Base-by-base conservation (phyloP, 2,888 invertebrate genomes). In the Herminia tarsipennalis region DNA sequence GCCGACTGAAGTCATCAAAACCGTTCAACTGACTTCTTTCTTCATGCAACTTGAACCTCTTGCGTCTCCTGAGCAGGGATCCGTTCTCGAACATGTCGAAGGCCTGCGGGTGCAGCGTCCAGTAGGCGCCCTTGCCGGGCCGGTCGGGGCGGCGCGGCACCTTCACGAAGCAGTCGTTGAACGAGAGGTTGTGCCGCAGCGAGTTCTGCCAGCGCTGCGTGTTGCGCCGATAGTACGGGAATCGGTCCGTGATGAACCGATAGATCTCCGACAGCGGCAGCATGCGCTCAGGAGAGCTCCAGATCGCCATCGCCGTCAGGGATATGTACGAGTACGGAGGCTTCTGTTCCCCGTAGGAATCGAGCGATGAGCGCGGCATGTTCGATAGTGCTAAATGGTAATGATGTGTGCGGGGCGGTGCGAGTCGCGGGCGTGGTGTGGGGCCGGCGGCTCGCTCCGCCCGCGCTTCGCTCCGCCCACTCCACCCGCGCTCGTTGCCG, bases 241-340 rank as follows among this genome's bases (percentile, higher is more conserved):
- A 97, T 92, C 84, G 93, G 81, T 98, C 97, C 88, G 97, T 97
- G 87, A 98, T 98, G 92, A 97, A 98, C 80, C 96, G 83, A 76
- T 83, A 86, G 70, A 78, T 86, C 73, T 79, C 85, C 27, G 83
- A 88, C 64, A 91, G 76, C 53, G 97, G 96, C 70, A 98, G 92
- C 98, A 99, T 99, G 88, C 98, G 98, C 86, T 99, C 99, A 39
- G 96, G 95, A 6, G 98, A 98, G 77, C 96, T 97, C 96, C 98
- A 98, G 76, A 99, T 99, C 92, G 94, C 94, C 52, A 94, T 78
- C 2, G 94, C 94, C 0, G 94, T 93, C 41, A 94, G 66, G 29
- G 99, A 98, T 74, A 99, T 99, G 91, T 99, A 99, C 28, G 98
- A 99, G 86, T 98, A 99, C 17, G 99, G 99, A 45, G 99, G 99